These are phyloP conservation scores for Butastur rufipennis DNA, from an alignment of 2,113 vertebrate species.

Conservation along the genomic window DNA sequence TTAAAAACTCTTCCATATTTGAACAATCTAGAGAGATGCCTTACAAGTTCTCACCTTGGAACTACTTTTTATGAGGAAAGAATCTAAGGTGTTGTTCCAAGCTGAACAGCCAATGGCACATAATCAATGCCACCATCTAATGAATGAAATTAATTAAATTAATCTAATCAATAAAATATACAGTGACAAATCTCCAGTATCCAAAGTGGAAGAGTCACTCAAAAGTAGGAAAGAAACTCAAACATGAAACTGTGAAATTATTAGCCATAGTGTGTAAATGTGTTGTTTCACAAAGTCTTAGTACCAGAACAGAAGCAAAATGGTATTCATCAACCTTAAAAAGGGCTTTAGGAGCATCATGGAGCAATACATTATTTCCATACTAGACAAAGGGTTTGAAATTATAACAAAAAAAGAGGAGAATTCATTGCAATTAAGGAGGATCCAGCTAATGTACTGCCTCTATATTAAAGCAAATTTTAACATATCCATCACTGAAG, in stretches of 20 bases:
- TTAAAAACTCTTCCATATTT: background rate
- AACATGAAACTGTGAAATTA: background rate
- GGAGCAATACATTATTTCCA: background rate
- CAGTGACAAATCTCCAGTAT: background rate
- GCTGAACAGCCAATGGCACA: background rate
- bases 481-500: background rate
- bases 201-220: background rate
- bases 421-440: background rate
- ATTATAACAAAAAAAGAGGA: background rate
- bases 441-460: background rate
- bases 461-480: background rate
- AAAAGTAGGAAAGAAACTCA: background rate
- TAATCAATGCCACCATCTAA: background rate
- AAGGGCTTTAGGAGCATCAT: background rate
- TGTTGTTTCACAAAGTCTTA: background rate
- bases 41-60: background rate
- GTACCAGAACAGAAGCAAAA: background rate
- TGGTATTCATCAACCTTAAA: background rate
- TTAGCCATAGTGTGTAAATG: background rate
- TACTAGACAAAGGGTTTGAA: background rate
- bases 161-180: background rate
- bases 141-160: background rate
- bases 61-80: background rate
- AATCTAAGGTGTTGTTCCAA: background rate
- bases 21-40: background rate